Evolutionary conservation across 2,797 vertebrate genomes (phyloP), one percentile per base, ranked within the genome.

Genomic region (Iguana delicatissima): DNA sequence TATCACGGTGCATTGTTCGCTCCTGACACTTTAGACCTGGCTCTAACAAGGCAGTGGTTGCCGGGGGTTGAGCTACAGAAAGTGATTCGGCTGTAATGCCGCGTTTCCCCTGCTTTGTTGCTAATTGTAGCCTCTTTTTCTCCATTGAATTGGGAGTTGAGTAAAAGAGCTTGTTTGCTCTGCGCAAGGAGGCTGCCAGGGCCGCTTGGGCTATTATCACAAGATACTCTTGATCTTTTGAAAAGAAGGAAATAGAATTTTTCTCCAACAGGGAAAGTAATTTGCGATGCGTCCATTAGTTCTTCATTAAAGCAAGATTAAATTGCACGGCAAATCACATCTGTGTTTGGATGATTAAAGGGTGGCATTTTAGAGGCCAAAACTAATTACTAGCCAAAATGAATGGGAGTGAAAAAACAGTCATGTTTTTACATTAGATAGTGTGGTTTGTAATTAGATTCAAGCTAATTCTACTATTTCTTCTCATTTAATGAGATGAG

Each of bases 281-380:
- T 99, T 99, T 99, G 99, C 98, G 98, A 99, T 98, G 98, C 98
- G 98, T 99, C 99, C 99, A 99, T 99, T 99, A 99, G 99, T 99
- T 99, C 98, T 99, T 99, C 99, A 99, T 99, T 99, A 99, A 99
- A 99, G 99, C 99, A 98, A 99, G 99, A 99, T 99, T 99, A 99
- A 99, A 99, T 99, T 99, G 99, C 98, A 99, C 98, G 97, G 98
- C 98, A 99, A 99, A 99, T 99, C 99, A 99, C 99, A 99, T 99
- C 99, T 99, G 99, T 99, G 98, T 99, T 99, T 98, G 98, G 98
- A 99, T 98, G 99, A 99, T 99, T 99, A 99, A 99, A 99, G 99
- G 99, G 99, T 99, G 99, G 99, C 98, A 99, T 99, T 99, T 99
- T 99, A 99, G 98, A 99, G 98, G 98, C 98, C 99, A 99, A 99